A percentile compares a stretch with the other conserved stretches of the same genome.
phyloP scores from a whole-genome alignment of 2,888 invertebrate species.

The Agrochola lychnidis region DNA sequence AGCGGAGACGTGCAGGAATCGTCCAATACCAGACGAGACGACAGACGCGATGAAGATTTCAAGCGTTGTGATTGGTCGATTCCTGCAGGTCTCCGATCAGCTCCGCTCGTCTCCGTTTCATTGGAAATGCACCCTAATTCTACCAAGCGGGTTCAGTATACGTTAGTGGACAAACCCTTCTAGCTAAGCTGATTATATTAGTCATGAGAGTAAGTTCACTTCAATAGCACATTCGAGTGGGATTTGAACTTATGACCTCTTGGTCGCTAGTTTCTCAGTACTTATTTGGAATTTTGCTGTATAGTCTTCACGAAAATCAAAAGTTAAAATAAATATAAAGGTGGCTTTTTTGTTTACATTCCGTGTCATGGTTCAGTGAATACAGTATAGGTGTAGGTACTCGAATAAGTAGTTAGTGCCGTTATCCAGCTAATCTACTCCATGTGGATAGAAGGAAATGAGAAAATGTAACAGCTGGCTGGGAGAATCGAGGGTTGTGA shows the following conservation, averaged over 20 bases:
- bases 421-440: conserved; percentile 57
- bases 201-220: too few relatives aligned
- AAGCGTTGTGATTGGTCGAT: too few relatives aligned
- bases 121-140: too few relatives aligned
- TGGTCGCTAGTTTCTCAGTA: background rate
- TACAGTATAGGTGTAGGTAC: conserved; percentile 8
- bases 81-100: too few relatives aligned
- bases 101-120: too few relatives aligned
- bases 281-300: background rate
- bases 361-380: conserved; percentile 8
- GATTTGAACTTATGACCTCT: background rate
- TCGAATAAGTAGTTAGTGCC: conserved; percentile 44
- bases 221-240: background rate
- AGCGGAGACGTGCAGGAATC: too few relatives aligned
- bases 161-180: conserved; percentile 2
- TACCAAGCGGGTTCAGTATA: background rate
- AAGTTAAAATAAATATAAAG: conserved; percentile 1
- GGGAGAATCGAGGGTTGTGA: conserved; percentile 71
- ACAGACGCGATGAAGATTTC: too few relatives aligned
- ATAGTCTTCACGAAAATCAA: background rate
- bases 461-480: conserved; percentile 74
- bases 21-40: too few relatives aligned
- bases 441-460: conserved; percentile 72
- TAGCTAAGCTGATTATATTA: conserved; percentile 4
- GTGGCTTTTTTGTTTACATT: conserved; percentile 9